Evolutionary conservation across 1,140 invertebrate species (phyloP).

Genomic region (Neuroterus valhalla): DNA sequence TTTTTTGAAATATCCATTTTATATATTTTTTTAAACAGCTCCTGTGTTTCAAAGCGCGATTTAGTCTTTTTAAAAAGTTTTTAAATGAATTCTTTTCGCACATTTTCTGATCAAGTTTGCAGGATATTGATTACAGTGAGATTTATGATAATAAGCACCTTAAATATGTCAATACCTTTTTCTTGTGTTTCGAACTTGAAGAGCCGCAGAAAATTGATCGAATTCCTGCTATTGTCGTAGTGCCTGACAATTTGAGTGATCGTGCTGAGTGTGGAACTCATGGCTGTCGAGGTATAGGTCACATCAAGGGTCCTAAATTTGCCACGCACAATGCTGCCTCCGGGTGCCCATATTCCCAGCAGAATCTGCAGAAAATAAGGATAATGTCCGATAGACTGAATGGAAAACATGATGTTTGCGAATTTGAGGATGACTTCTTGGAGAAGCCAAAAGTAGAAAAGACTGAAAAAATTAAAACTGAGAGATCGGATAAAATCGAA

Average conservation of each 20-base stretch:
- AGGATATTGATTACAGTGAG: too few species aligned
- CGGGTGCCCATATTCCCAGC: slow-evolving; percentile 89
- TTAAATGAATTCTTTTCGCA: too few species aligned
- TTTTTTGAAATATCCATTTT: too few species aligned
- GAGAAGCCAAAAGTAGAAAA: slow-evolving; percentile 66
- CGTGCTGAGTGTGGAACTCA: slow-evolving; percentile 81
- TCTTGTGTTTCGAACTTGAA: slow-evolving; percentile 16
- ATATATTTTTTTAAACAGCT: too few species aligned
- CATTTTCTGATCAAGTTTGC: too few species aligned
- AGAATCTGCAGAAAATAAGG: slow-evolving; percentile 81
- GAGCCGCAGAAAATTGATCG: slow-evolving; percentile 30
- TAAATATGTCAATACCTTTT: neutral
- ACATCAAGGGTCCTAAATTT: slow-evolving; percentile 84
- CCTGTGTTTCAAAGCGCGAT: too few species aligned
- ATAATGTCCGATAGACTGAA: slow-evolving; percentile 76
- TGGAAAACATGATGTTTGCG: slow-evolving; percentile 63
- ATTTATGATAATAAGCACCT: too few species aligned
- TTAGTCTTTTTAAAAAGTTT: too few species aligned
- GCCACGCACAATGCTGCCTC: slow-evolving; percentile 84
- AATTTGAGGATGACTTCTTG: slow-evolving; percentile 66
- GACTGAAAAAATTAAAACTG: slow-evolving; percentile 61
- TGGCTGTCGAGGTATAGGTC: slow-evolving; percentile 88
- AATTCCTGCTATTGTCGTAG: slow-evolving; percentile 64
- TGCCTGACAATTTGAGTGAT: slow-evolving; percentile 78
- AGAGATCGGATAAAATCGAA: slow-evolving; percentile 60